These are phyloP conservation scores for Melanotaenia nigrans DNA, from an alignment of 2,797 vertebrate genomes.

Conservation along the genomic window DNA sequence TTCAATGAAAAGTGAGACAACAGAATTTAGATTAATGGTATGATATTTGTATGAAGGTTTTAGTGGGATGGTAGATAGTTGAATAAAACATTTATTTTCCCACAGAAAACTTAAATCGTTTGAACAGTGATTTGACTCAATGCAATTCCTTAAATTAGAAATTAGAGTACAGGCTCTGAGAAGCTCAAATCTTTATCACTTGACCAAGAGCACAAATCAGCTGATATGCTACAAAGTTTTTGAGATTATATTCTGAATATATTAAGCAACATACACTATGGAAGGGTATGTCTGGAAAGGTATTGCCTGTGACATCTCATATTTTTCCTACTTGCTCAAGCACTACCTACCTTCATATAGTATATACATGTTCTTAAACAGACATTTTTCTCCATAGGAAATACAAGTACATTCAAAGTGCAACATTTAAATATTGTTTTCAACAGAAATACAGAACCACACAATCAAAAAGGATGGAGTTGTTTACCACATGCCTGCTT, in stretches of 20 bases:
- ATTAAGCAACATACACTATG: not conserved
- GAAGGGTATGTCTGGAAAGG: not conserved
- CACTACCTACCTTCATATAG: not conserved
- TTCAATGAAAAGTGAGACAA: too few species aligned
- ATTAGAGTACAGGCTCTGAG: not conserved
- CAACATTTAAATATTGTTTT: not conserved
- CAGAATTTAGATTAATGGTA: too few species aligned
- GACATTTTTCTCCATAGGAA: not conserved
- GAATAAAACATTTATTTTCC: not conserved
- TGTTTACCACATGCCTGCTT: constrained; percentile 44
- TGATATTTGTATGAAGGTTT: not conserved
- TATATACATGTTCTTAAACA: too few species aligned
- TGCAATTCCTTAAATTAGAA: not conserved
- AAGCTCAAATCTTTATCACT: not conserved
- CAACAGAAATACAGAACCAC: constrained; percentile 5
- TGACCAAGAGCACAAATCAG: not conserved
- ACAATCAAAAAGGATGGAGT: not conserved
- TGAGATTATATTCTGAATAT: not conserved
- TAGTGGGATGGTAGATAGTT: not conserved
- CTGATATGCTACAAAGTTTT: not conserved
- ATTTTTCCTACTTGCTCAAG: not conserved
- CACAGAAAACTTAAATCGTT: not conserved
- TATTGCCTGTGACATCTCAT: not conserved
- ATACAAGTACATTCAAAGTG: not conserved
- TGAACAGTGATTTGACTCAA: not conserved